These are phyloP conservation scores for Papilio demoleus DNA, from an alignment of 2,888 invertebrate genomes.

Conservation along the genomic window DNA sequence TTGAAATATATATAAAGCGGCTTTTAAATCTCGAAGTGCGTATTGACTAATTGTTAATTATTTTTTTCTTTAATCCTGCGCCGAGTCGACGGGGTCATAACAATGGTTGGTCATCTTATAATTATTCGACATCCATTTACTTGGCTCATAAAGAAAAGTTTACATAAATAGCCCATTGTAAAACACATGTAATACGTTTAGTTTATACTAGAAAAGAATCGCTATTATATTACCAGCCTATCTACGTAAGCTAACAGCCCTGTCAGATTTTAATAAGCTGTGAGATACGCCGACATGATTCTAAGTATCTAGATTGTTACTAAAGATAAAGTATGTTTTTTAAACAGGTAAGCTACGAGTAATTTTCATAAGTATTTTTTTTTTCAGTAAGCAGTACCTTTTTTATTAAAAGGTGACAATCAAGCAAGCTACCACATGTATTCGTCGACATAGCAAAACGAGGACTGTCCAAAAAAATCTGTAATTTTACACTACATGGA, in stretches of 20 bases:
- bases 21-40: no score
- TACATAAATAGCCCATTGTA: no score
- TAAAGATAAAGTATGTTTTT: background rate
- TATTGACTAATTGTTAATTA: no score
- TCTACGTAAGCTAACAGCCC: slow-evolving; percentile 4
- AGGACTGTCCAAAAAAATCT: no score
- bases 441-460: no score
- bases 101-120: no score
- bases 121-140: no score
- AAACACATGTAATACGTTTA: background rate
- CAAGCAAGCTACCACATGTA: background rate
- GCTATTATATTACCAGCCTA: background rate
- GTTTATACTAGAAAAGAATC: background rate
- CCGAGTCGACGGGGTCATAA: no score
- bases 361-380: background rate
- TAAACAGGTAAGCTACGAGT: background rate
- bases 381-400: background rate
- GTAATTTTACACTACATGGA: no score
- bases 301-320: slow-evolving; percentile 12
- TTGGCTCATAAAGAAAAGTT: no score
- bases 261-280: slow-evolving; percentile 8
- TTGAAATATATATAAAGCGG: no score
- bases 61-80: no score
- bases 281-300: slow-evolving; percentile 2
- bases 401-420: background rate